These are phyloP conservation scores for Synanthedon andrenaeformis DNA, from an alignment of 2,888 invertebrate genomes.

Conservation along the genomic window DNA sequence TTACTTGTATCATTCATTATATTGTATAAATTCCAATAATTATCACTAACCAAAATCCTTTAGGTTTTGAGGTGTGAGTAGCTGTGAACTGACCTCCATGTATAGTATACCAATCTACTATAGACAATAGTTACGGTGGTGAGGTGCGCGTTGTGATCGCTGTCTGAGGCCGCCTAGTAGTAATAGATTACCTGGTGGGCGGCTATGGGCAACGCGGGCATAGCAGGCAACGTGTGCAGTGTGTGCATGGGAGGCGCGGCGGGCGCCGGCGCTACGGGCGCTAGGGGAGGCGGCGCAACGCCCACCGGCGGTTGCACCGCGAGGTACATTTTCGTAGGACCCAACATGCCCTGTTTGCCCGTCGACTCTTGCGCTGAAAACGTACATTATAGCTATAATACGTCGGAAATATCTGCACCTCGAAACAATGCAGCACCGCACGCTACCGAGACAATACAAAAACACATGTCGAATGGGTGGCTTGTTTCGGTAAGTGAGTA, in stretches of 20 bases:
- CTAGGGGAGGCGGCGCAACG: slow-evolving; percentile 42
- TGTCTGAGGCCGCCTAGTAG: slow-evolving; percentile 29
- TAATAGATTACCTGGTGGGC: slow-evolving; percentile 68
- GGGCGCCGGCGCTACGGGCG: slow-evolving; percentile 22
- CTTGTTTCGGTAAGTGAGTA: too few species aligned
- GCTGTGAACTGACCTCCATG: too few species aligned
- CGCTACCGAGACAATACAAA: too few species aligned
- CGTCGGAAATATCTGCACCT: background rate
- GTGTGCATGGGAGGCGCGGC: slow-evolving; percentile 30
- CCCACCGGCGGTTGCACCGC: slow-evolving; percentile 81
- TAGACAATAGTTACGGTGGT: background rate
- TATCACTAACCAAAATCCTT: too few species aligned
- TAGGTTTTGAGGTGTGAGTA: too few species aligned
- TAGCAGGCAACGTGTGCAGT: slow-evolving; percentile 32
- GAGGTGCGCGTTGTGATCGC: background rate
- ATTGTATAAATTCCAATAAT: too few species aligned
- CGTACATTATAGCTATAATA: background rate
- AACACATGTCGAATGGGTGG: too few species aligned
- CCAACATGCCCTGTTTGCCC: slow-evolving; percentile 86
- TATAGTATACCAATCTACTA: too few species aligned
- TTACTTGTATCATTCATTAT: too few species aligned
- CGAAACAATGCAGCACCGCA: background rate
- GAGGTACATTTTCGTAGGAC: slow-evolving; percentile 87
- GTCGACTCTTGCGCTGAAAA: slow-evolving; percentile 84
- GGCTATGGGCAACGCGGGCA: slow-evolving; percentile 35